Evolutionary conservation across 2,888 invertebrate species (phyloP).

Genomic region (Tinea pellionella): DNA sequence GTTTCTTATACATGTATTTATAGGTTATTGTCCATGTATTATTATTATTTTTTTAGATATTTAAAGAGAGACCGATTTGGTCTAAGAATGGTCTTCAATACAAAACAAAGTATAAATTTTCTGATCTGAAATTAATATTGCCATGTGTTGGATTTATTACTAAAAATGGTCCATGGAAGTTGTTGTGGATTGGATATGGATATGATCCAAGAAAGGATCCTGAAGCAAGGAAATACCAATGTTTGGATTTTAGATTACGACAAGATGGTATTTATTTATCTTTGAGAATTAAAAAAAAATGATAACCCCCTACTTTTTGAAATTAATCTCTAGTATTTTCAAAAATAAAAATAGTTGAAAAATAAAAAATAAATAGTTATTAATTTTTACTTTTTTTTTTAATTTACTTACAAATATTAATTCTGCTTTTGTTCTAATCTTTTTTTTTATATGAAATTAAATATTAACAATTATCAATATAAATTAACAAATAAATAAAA

Average conservation of each 20-base stretch:
- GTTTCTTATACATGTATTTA: not conserved
- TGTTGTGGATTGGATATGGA: slow-evolving; percentile 89
- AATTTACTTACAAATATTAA: too few relatives aligned
- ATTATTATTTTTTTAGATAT: slow-evolving; percentile 72
- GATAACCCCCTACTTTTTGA: too few relatives aligned
- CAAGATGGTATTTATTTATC: slow-evolving; percentile 71
- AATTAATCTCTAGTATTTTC: too few relatives aligned
- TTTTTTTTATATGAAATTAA: too few relatives aligned
- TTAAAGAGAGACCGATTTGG: slow-evolving; percentile 92
- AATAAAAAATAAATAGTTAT: too few relatives aligned
- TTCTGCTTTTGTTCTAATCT: too few relatives aligned
- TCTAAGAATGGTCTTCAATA: slow-evolving; percentile 80
- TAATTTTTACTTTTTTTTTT: too few relatives aligned
- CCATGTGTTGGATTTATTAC: slow-evolving; percentile 89
- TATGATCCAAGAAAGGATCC: slow-evolving; percentile 91
- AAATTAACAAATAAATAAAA: too few relatives aligned
- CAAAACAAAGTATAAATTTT: slow-evolving; percentile 70
- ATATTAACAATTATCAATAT: too few relatives aligned
- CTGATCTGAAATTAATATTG: slow-evolving; percentile 79
- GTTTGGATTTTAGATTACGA: slow-evolving; percentile 83
- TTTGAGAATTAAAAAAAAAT: too few relatives aligned
- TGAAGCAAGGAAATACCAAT: slow-evolving; percentile 85
- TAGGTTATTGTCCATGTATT: too few relatives aligned
- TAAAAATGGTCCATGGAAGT: slow-evolving; percentile 91
- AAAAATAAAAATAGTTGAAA: too few relatives aligned